These are phyloP conservation scores for Taxidea taxus DNA, from an alignment of 2,113 vertebrate species.

Conservation along the genomic window DNA sequence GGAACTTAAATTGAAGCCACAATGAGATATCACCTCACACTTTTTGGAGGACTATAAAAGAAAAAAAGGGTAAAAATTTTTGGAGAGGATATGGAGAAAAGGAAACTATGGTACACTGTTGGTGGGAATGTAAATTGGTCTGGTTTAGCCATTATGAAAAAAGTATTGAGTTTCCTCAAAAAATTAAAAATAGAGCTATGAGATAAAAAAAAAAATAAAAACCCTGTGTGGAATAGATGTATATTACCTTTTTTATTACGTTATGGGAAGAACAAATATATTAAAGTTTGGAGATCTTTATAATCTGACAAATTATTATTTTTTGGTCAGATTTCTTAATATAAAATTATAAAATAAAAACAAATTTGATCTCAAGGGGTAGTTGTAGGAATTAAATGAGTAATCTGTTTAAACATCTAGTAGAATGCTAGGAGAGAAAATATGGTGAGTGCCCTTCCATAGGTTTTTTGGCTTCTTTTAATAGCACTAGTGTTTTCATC, in stretches of 20 bases:
- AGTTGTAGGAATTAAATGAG: background rate
- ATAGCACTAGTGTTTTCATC: background rate
- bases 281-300: background rate
- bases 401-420: background rate
- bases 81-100: background rate
- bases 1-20: background rate
- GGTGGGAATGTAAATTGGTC: background rate
- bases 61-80: background rate
- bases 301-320: background rate
- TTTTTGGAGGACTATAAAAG: background rate
- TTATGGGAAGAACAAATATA: background rate
- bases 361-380: background rate
- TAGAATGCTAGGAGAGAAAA: background rate
- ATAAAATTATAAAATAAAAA: background rate
- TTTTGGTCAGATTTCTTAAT: background rate
- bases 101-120: background rate
- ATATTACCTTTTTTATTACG: no score
- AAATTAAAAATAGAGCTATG: background rate
- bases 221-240: no score
- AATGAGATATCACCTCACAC: background rate
- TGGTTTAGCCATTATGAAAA: background rate
- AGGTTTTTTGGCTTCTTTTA: background rate
- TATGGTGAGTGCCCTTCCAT: accelerated
- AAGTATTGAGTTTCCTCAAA: background rate
- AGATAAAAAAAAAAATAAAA: no score